phyloP scores from a whole-genome alignment of 2,797 vertebrate genomes.

The Alca torda region DNA sequence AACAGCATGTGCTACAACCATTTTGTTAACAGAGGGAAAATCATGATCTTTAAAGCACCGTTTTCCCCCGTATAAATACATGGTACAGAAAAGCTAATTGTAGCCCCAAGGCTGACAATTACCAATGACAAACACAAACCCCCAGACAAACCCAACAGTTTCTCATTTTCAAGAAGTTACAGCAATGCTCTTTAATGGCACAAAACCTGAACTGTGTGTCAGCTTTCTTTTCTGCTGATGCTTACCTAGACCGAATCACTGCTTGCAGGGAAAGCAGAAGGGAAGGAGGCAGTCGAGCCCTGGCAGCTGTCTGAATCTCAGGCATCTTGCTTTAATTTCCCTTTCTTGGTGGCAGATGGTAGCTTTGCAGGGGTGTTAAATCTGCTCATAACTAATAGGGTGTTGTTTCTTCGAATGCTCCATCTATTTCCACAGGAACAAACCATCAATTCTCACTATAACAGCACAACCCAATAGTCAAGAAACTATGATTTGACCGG shows the following conservation, averaged over 20 bases:
- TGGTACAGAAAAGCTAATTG: conserved; percentile 26
- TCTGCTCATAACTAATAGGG: conserved; percentile 3
- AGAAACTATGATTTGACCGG: not conserved
- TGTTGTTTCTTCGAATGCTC: not conserved
- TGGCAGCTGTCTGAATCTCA: conserved; percentile 4
- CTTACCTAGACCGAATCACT: not conserved
- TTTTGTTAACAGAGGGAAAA: conserved; percentile 11
- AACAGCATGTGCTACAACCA: not conserved
- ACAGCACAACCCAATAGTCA: not conserved
- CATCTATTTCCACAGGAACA: not conserved
- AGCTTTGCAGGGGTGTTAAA: conserved; percentile 52
- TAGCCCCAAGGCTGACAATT: conserved; percentile 23
- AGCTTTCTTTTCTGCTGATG: not conserved
- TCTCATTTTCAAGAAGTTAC: not conserved
- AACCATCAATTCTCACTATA: not conserved
- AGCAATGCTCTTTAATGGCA: not conserved
- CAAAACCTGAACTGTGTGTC: not conserved
- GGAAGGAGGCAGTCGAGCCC: not conserved
- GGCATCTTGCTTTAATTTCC: not conserved
- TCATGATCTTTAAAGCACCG: not conserved
- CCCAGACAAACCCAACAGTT: not conserved
- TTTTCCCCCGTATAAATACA: conserved; percentile 16
- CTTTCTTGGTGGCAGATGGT: conserved; percentile 44
- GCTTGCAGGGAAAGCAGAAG: not conserved
- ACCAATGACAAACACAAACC: not conserved